Evolutionary conservation across 1,140 invertebrate species (phyloP), one percentile per base, ranked within the genome.

Genomic region (Drosophila pseudoobscura): DNA sequence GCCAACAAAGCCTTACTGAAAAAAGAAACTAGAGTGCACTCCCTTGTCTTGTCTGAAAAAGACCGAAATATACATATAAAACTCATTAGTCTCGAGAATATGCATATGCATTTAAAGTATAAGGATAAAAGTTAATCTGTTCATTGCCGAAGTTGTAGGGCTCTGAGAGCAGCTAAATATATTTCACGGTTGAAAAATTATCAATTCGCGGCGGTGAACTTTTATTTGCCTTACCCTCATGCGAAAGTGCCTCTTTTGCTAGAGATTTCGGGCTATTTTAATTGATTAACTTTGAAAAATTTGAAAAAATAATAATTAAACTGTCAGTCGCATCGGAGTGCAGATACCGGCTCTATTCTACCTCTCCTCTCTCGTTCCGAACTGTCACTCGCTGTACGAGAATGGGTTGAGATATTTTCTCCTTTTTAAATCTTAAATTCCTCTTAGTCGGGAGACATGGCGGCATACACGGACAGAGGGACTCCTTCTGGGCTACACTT

Each of bases 291-390:
- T 75, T 54, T 3, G 2, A 39, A 11, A 13, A 39, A 75, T 75
- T 84, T 79, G 50, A 53, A 64, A 78, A 83, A 83, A 83, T 84
- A 84, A 83, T 84, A 79, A 79, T 83, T 84, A 84, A 83, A 79
- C 65, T 83, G 80, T 84, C 80, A 75, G 71, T 70, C 54, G 51
- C 71, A 84, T 78, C 41, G 63, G 63, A 29, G 55, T 59, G 51
- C 64, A 9, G 31, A 51, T 71, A 9, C 55, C 55, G 45, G 26
- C 52, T 55, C 35, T 57, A 61, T 61, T 54, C 41, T 70, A 9
- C 35, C 49, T 53, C 26, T 50, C 47, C 43, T 2, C 45, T 49
- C 29, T 31, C 7, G 29, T 31, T 9, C 29, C 2, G 29, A 8
- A 2, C 29, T 35, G 31, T 43, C 59, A 31, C 8, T 31, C 31